Base-by-base conservation (phyloP, 2,888 invertebrate genomes). In the Lissocephala sabroskyi region DNA sequence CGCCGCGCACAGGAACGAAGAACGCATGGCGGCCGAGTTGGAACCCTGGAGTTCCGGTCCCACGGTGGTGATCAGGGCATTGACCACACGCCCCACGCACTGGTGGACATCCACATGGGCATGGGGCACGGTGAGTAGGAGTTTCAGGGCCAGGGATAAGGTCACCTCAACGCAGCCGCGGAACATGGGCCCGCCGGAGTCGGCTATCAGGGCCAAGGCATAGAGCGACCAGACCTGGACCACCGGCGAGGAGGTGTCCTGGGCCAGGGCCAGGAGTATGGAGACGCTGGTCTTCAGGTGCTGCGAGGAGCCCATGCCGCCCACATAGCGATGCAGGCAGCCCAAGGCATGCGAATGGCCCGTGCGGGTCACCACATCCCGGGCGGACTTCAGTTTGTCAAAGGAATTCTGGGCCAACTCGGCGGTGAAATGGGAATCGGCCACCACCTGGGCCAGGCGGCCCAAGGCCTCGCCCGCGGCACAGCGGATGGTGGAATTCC, bases 151-250 rank as follows among this genome's bases (percentile, higher is more conserved):
- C 42, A 97, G 87, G 7, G 94, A 93, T 45, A 99, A 87, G 0
- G 96, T 93, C 0, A 97, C 95, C 80, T 99, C 98, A 13, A 98
- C 97, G 85, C 97, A 99, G 18, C 95, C 91, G 16, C 98, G 89
- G 86, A 99, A 99, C 97, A 99, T 98, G 0, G 99, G 98, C 0
- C 99, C 99, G 1, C 98, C 97, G 0, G 98, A 97, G 85, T 98
- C 98, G 2, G 97, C 97, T 52, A 99, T 94, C 57, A 98, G 88
- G 0, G 97, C 94, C 17, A 99, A 86, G 0, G 98, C 97, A 86
- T 98, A 97, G 10, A 99, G 86, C 0, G 98, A 93, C 98, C 98
- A 99, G 26, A 97, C 94, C 89, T 98, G 98, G n/a, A 98, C 94
- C 56, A 96, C 93, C 0, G 96, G 94, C 19, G 96, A 94, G 0